Conservation (phyloP, 2,797 vertebrate species). For the Spinus pinus region DNA sequence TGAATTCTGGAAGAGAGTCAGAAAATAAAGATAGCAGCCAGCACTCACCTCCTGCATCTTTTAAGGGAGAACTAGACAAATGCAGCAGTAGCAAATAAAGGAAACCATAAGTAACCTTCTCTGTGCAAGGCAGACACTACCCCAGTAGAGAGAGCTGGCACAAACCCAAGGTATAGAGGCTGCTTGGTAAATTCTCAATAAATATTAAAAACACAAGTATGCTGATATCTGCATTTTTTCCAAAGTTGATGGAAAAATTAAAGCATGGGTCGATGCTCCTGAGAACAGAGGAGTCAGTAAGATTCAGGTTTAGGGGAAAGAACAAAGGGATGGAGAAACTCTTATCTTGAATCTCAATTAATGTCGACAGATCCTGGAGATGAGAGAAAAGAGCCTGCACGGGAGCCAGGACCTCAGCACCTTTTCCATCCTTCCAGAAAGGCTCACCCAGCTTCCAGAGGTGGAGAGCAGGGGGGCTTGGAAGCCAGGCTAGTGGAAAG, state of each 20-base stretch:
- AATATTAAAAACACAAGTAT: background rate
- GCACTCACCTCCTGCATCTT: slow-evolving; percentile 16
- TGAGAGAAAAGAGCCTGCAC: background rate
- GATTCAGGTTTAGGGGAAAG: background rate
- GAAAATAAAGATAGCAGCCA: slow-evolving; percentile 52
- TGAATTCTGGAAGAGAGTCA: slow-evolving; percentile 26
- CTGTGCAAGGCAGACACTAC: background rate
- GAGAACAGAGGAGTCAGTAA: background rate
- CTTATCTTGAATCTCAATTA: background rate
- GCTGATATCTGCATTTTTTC: background rate
- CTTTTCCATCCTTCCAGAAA: background rate
- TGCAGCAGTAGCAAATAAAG: background rate
- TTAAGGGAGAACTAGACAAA: slow-evolving; percentile 23
- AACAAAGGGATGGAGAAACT: background rate
- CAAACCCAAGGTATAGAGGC: background rate
- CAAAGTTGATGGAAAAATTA: background rate
- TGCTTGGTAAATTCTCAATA: background rate
- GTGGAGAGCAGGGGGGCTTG: background rate
- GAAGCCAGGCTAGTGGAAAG: background rate
- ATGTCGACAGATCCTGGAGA: background rate
- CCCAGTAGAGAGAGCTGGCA: background rate
- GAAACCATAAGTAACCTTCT: background rate
- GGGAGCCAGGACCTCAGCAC: background rate
- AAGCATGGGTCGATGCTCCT: background rate
- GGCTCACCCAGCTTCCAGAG: background rate